phyloP scores from a whole-genome alignment of 2,797 vertebrate species.

The Dendrocincla tyrannina region DNA sequence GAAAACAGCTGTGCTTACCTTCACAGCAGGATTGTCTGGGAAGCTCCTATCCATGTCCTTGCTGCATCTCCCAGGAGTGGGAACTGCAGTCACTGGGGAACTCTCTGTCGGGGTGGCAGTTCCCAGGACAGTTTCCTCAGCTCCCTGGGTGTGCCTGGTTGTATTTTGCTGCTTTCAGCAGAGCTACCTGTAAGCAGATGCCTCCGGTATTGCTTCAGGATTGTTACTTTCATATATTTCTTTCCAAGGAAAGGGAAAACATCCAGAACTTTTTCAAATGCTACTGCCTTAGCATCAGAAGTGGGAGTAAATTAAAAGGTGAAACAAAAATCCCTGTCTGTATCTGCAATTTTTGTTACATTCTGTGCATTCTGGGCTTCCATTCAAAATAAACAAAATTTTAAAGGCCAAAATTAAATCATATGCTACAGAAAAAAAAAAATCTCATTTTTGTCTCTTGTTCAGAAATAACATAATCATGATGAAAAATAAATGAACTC shows the following conservation, averaged over 20 bases:
- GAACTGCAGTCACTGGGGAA: neutral
- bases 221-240: neutral
- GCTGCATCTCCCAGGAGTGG: neutral
- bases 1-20: constrained; percentile 1
- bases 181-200: neutral
- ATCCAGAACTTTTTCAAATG: neutral
- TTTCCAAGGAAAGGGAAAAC: neutral
- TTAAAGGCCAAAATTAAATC: neutral
- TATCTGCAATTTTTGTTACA: neutral
- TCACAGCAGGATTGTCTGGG: neutral
- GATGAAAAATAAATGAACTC: neutral
- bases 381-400: neutral
- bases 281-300: neutral
- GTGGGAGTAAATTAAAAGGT: neutral
- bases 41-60: neutral
- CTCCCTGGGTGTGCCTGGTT: neutral
- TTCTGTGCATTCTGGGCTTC: constrained; percentile 16
- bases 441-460: neutral
- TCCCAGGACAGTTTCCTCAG: neutral
- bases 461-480: neutral
- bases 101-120: neutral
- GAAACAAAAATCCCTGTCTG: neutral
- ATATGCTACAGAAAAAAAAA: constrained; percentile 19
- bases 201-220: neutral
- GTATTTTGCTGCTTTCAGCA: neutral